A percentile compares a stretch with the other conserved stretches of the same genome.
Conservation (phyloP, 2,113 vertebrate genomes). For the Ceyx cyanopectus region DNA sequence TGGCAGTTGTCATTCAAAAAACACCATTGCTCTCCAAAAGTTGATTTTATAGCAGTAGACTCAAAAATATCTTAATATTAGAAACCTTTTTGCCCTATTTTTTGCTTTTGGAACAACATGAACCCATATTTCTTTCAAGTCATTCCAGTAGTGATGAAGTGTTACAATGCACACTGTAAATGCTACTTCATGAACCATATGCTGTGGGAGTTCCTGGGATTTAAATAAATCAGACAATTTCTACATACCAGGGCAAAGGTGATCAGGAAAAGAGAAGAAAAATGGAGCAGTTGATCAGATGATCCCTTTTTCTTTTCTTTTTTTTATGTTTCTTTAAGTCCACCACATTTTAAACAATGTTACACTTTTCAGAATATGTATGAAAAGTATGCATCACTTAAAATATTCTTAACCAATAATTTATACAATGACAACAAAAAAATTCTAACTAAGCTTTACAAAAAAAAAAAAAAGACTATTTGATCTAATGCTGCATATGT, state of each 20-base stretch:
- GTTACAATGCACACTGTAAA: constrained; percentile 36
- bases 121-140: constrained; percentile 2
- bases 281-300: background rate
- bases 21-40: background rate
- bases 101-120: background rate
- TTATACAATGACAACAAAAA: background rate
- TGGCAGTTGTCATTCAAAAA: background rate
- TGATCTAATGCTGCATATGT: background rate
- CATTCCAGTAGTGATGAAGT: constrained; percentile 17
- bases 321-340: background rate
- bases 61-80: background rate
- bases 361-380: background rate
- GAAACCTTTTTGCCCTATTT: background rate
- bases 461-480: background rate
- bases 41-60: background rate
- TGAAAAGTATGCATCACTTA: background rate
- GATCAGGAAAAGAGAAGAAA: constrained; percentile 36
- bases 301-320: background rate
- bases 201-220: background rate
- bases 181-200: constrained; percentile 20
- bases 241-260: constrained; percentile 20
- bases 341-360: background rate
- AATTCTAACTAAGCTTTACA: background rate
- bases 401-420: background rate
- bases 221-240: constrained; percentile 49